These are phyloP conservation scores for Drosophila nigrodunni DNA, from an alignment of 1,140 invertebrate species.

Conservation along the genomic window DNA sequence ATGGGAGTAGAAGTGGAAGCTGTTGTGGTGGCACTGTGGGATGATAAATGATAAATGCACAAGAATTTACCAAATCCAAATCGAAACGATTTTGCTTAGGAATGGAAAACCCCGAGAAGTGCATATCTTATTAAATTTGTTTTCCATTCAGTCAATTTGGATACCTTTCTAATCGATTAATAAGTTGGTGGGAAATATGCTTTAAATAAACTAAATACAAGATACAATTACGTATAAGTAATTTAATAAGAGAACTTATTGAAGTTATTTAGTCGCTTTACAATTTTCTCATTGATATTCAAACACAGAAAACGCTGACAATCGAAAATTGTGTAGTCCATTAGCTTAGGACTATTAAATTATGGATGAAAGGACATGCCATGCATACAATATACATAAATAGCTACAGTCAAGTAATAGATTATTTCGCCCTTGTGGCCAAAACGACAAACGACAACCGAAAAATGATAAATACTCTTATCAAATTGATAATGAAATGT, in stretches of 20 bases:
- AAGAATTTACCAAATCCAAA: conserved; percentile 46
- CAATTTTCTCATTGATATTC: conserved; percentile 1
- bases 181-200: conserved; percentile 26
- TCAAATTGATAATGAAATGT: conserved; percentile 50
- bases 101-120: not conserved
- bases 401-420: not conserved
- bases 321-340: conserved; percentile 39
- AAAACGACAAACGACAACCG: not conserved
- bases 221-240: not conserved
- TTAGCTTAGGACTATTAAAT: conserved; percentile 59
- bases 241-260: not conserved
- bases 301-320: not conserved
- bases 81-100: conserved; percentile 29
- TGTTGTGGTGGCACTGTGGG: not conserved
- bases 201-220: no score
- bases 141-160: not conserved
- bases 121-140: conserved; percentile 27
- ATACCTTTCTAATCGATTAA: not conserved
- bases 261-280: not conserved
- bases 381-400: not conserved
- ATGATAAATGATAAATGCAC: conserved; percentile 48
- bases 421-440: not conserved
- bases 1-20: conserved; percentile 16
- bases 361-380: conserved; percentile 25
- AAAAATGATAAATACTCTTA: conserved; percentile 63